Conservation (phyloP, 2,797 vertebrate species). For the Lithobates sylvaticus region DNA sequence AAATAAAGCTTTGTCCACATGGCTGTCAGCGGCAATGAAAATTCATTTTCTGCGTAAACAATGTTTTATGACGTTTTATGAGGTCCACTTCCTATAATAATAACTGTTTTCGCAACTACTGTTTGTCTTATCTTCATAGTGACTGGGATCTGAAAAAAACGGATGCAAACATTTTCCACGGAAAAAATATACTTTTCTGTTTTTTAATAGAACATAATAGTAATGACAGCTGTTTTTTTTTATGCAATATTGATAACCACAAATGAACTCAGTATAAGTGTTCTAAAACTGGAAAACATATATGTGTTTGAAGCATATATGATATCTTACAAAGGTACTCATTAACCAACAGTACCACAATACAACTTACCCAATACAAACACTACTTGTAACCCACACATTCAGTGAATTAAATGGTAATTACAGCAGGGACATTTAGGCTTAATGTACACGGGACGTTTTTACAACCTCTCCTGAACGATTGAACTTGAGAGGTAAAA, state of each 20-base stretch:
- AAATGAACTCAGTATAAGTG: not conserved
- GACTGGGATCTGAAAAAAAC: not conserved
- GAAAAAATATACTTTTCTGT: not conserved
- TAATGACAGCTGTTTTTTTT: not conserved
- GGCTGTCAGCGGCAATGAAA: conserved; percentile 25
- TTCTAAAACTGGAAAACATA: not conserved
- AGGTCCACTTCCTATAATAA: conserved; percentile 37
- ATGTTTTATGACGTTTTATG: conserved; percentile 37
- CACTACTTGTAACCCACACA: no score
- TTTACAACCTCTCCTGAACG: no score
- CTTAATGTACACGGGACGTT: no score
- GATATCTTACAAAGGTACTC: no score
- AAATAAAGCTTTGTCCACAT: conserved; percentile 37
- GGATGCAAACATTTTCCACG: not conserved
- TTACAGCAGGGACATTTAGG: no score
- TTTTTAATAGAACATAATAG: not conserved
- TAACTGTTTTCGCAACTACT: conserved; percentile 31
- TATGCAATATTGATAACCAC: no score
- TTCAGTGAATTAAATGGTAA: no score
- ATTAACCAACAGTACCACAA: no score
- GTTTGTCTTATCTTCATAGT: conserved; percentile 15
- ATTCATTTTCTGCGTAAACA: conserved; percentile 50
- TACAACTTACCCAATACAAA: no score
- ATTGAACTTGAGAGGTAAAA: no score
- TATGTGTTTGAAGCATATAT: not conserved